Base-by-base conservation (phyloP, 2,888 invertebrate species). In the Neoascia interrupta region DNA sequence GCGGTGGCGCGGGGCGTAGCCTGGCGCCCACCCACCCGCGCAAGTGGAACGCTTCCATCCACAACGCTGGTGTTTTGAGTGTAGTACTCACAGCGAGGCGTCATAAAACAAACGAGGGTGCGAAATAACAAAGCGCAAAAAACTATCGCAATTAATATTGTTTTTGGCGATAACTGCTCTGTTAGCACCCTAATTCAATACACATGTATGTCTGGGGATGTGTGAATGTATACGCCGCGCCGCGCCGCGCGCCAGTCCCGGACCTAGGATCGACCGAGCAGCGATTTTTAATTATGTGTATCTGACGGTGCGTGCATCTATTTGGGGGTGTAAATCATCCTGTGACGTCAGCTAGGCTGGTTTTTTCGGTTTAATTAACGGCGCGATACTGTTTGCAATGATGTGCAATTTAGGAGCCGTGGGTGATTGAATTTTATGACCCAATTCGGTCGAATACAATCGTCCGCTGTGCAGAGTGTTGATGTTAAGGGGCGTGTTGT, bases 91-190 rank as follows among this genome's bases (percentile, higher is more conserved):
- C n/a, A n/a, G n/a, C 31, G 16, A 31, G 37, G 36, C 28, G 31
- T 51, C 36, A 49, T 72, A 64, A 72, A 54, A 54, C 34, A 54
- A 49, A 49, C 54, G 53, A 51, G 60, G 68, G 60, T 53, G 68
- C 41, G 60, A 47, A 68, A 74, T 41, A 28, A 21, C 41, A 49
- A 64, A 51, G 28, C 47, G 34, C 56, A 69, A 51, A n/a, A 28
- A 43, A 51, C 69, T 70, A 61, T 69, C 61, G 43, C 61, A 75
- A 75, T 75, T 75, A 63, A 63, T 75, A 49, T 49, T 75, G 75
- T 69, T 56, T 69, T 26, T 43, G 63, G 63, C 49, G 75, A 75
- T 75, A 75, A 75, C 69, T 70, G 63, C 31, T 58, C 63, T 63
- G 69, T 75, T 75, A 45, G 69, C 69, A 63, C 61, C 63, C 69